phyloP scores from a whole-genome alignment of 1,140 invertebrate genomes.

The Cydia amplana region DNA sequence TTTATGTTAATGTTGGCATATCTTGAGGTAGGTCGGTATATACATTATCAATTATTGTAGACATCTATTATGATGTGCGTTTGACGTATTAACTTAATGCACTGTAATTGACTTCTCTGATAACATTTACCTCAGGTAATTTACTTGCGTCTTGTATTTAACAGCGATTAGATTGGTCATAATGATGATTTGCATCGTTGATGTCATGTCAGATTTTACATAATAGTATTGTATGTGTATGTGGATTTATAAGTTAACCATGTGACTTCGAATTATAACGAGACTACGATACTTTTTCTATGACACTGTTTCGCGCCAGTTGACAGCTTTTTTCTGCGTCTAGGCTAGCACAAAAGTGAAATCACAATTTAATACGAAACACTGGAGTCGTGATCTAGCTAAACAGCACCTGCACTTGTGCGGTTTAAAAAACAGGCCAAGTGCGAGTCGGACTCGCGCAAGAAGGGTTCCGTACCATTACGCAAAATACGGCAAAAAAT shows the following conservation, averaged over 20 bases:
- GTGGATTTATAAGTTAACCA: background rate
- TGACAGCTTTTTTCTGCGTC: slow-evolving; percentile 21
- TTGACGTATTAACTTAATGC: slow-evolving; percentile 19
- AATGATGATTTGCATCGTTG: background rate
- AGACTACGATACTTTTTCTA: background rate
- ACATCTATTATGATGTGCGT: slow-evolving; percentile 11
- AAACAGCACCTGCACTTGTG: background rate
- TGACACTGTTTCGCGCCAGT: slow-evolving; percentile 14
- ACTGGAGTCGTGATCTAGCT: background rate
- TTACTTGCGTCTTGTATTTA: background rate
- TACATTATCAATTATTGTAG: background rate
- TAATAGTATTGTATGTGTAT: too few relatives aligned
- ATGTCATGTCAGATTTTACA: background rate
- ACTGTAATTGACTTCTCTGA: slow-evolving; percentile 5
- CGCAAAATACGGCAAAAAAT: too few relatives aligned
- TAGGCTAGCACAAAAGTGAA: slow-evolving; percentile 13
- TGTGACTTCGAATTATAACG: background rate
- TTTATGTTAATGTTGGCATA: slow-evolving; percentile 9
- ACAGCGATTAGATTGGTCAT: background rate
- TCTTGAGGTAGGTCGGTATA: slow-evolving; percentile 26
- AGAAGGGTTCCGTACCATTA: too few relatives aligned
- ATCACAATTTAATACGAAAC: slow-evolving; percentile 11
- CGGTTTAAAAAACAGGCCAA: too few relatives aligned
- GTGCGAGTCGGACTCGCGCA: too few relatives aligned
- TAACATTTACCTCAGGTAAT: slow-evolving; percentile 7